Conservation (phyloP, 2,888 invertebrate genomes). For the Oithona nana region DNA sequence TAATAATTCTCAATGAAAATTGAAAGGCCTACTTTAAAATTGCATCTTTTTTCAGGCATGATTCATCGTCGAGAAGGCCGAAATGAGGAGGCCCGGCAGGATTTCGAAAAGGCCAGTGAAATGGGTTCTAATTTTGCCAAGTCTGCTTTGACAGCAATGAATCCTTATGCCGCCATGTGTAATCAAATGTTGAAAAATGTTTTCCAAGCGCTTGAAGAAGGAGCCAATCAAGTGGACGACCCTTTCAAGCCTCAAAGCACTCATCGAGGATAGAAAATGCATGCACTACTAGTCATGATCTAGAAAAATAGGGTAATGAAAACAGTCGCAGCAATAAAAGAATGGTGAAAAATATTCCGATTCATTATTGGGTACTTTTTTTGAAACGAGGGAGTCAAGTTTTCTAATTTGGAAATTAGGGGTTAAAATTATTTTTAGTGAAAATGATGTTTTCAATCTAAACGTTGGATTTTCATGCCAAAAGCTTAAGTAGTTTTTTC, state of each 20-base stretch:
- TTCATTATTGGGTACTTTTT: too few relatives aligned
- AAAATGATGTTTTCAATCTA: too few relatives aligned
- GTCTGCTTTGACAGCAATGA: slow-evolving; percentile 46
- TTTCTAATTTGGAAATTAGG: too few relatives aligned
- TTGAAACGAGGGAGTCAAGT: too few relatives aligned
- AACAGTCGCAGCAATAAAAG: too few relatives aligned
- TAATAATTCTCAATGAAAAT: not conserved
- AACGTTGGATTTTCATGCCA: too few relatives aligned
- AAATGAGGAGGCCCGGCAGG: slow-evolving; percentile 46
- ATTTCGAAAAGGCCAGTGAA: slow-evolving; percentile 59
- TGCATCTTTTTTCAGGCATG: slow-evolving; percentile 26
- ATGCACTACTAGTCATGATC: not conserved
- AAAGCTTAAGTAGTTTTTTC: too few relatives aligned
- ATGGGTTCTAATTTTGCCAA: slow-evolving; percentile 15
- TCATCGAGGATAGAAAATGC: not conserved
- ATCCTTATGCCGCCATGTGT: slow-evolving; percentile 86
- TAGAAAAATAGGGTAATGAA: too few relatives aligned
- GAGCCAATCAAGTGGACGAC: slow-evolving; percentile 11
- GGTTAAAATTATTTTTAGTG: too few relatives aligned
- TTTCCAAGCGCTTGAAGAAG: slow-evolving; percentile 32
- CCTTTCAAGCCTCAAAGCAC: slow-evolving; percentile 1
- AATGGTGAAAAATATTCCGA: too few relatives aligned
- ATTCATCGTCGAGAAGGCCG: slow-evolving; percentile 47
- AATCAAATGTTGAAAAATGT: slow-evolving; percentile 78
- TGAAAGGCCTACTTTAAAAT: too few relatives aligned